Percentiles rank a stretch among this genome's conserved stretches.
These are phyloP conservation scores for Drosophila pruinosa DNA, from an alignment of 1,140 invertebrate genomes.

Conservation along the genomic window DNA sequence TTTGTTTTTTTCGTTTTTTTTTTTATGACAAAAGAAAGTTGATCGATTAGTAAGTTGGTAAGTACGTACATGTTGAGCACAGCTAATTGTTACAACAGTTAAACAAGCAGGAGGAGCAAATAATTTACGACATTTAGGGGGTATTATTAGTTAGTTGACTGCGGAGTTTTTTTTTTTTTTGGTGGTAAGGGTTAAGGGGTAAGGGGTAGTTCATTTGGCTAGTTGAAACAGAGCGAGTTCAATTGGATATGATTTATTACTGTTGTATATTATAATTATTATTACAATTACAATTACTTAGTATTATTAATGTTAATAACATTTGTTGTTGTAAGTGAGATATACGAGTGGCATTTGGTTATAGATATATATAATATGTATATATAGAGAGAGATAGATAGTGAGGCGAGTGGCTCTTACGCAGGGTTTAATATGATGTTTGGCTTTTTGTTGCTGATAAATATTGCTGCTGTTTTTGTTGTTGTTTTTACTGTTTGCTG, in stretches of 20 bases:
- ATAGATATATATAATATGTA: too few relatives aligned
- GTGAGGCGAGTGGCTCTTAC: constrained; percentile 71
- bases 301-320: constrained; percentile 46
- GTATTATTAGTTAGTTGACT: constrained; percentile 4
- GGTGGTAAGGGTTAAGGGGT: constrained; percentile 8
- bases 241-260: constrained; percentile 76
- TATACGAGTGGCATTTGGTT: constrained; percentile 69
- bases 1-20: constrained; percentile 34
- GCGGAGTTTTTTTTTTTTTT: background rate
- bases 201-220: constrained; percentile 23
- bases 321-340: constrained; percentile 63
- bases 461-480: constrained; percentile 15
- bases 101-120: constrained; percentile 46
- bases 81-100: constrained; percentile 49
- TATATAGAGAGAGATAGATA: constrained; percentile 31
- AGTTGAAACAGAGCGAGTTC: constrained; percentile 78
- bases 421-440: constrained; percentile 47
- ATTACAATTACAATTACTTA: constrained; percentile 49
- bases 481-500: constrained; percentile 38
- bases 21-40: constrained; percentile 31
- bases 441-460: constrained; percentile 23
- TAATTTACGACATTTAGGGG: constrained; percentile 42
- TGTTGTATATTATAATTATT: constrained; percentile 51
- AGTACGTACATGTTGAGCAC: constrained; percentile 17
- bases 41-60: constrained; percentile 44